Base-by-base conservation (phyloP, 2,888 invertebrate genomes). In the Scaptomyza caliginosa region DNA sequence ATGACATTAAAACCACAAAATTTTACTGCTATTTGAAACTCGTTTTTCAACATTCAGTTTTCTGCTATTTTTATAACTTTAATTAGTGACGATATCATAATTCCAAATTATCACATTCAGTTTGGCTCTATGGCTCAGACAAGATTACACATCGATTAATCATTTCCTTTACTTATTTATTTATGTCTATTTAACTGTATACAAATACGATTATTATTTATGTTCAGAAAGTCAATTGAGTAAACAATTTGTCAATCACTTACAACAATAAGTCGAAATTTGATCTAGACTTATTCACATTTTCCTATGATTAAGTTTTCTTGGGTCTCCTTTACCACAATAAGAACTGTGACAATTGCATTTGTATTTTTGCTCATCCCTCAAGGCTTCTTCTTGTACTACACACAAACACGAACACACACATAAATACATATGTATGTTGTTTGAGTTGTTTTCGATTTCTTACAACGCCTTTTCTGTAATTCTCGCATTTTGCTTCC, bases 391-490 rank as follows among this genome's bases (percentile, higher is more conserved):
- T 48, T 34, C 51, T 36, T 58, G 17, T 48, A 40, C 51, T 39
- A 16, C 23, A 10, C 10, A 28, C 3, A 3, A 8, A n/a, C 40
- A n/a, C 28, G 7, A 26, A 13, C 7, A 21, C 11, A 32, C 43
- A 11, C 8, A 0, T 13, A 34, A n/a, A 16, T 17, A 17, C 28
- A 28, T 0, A 16, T 46, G 69, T 63, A 75, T 80, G 77, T 71
- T 69, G 73, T 81, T 82, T 81, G 73, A 84, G 75, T 78, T 84
- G 78, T 77, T 84, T 82, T 85, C 72, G 67, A 77, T 85, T 79
- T 86, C 76, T 80, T 68, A 58, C 65, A 71, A 56, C 62, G 77
- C 72, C 63, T 86, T 84, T 55, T 74, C 56, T 76, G 86, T 86
- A 73, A 75, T 86, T 82, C 86, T 82, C 76, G 76, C 57, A 70